Evolutionary conservation across 1,140 invertebrate genomes (phyloP).

Genomic region (Idris sp.): DNA sequence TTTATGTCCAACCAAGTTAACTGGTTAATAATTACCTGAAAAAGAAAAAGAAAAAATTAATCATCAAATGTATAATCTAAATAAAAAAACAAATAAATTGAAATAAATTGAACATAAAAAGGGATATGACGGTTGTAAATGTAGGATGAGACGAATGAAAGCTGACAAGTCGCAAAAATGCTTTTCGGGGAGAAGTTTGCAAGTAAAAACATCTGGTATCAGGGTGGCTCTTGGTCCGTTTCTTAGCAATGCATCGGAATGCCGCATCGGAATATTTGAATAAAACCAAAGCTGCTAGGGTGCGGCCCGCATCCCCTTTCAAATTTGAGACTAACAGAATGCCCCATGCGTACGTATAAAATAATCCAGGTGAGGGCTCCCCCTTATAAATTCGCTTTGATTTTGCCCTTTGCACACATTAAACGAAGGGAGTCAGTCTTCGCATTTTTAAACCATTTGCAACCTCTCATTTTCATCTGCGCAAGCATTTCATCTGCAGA

Average conservation of each 20-base stretch:
- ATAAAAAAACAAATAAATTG: too few relatives aligned
- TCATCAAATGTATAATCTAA: too few relatives aligned
- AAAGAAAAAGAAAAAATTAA: too few relatives aligned
- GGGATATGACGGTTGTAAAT: too few relatives aligned
- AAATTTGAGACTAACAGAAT: constrained; percentile 58
- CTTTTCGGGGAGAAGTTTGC: constrained; percentile 49
- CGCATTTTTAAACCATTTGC: constrained; percentile 36
- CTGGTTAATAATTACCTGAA: too few relatives aligned
- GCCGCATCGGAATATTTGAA: constrained; percentile 68
- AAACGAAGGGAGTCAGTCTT: constrained; percentile 24
- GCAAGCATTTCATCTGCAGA: constrained; percentile 11
- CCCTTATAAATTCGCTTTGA: constrained; percentile 56
- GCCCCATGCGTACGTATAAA: constrained; percentile 54
- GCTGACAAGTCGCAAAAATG: constrained; percentile 65
- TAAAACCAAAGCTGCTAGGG: constrained; percentile 68
- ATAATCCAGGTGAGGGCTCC: constrained; percentile 65
- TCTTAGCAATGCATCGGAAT: constrained; percentile 66
- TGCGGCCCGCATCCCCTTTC: constrained; percentile 59
- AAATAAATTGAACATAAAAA: too few relatives aligned
- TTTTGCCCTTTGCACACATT: constrained; percentile 55
- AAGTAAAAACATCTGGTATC: constrained; percentile 71
- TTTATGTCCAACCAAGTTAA: too few relatives aligned
- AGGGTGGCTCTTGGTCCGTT: constrained; percentile 58
- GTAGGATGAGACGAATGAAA: constrained; percentile 51
- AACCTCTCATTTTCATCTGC: constrained; percentile 42